phyloP scores from a whole-genome alignment of 1,140 invertebrate species.

The Trinorchestia longiramus region DNA sequence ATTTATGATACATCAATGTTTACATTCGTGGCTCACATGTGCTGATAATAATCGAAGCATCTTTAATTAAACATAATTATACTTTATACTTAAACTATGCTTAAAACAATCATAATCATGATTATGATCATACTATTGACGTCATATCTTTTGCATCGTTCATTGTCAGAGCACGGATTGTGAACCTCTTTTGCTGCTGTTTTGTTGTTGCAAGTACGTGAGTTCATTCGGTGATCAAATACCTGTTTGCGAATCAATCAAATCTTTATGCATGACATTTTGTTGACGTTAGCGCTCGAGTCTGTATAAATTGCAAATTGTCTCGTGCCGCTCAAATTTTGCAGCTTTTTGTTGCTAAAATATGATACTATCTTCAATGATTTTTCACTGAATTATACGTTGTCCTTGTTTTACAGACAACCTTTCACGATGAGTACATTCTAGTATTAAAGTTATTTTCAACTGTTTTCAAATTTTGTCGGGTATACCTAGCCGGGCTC shows the following conservation, averaged over 20 bases:
- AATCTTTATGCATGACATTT: neutral
- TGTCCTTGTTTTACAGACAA: neutral
- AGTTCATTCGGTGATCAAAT: neutral
- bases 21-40: no score
- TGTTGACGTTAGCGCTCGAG: neutral
- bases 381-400: neutral
- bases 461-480: neutral
- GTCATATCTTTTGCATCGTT: no score
- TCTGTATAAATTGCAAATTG: neutral
- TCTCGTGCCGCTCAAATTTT: neutral
- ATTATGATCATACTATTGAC: no score
- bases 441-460: neutral
- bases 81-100: no score
- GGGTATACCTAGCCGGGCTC: no score
- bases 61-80: no score
- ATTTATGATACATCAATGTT: no score
- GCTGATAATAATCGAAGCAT: no score
- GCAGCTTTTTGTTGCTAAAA: neutral
- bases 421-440: neutral
- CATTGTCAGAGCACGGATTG: no score
- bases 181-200: neutral
- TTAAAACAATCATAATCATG: no score
- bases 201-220: neutral
- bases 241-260: neutral
- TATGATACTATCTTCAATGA: neutral